Evolutionary conservation across 2,888 invertebrate genomes (phyloP).

Genomic region (Leptopterna dolabrata): DNA sequence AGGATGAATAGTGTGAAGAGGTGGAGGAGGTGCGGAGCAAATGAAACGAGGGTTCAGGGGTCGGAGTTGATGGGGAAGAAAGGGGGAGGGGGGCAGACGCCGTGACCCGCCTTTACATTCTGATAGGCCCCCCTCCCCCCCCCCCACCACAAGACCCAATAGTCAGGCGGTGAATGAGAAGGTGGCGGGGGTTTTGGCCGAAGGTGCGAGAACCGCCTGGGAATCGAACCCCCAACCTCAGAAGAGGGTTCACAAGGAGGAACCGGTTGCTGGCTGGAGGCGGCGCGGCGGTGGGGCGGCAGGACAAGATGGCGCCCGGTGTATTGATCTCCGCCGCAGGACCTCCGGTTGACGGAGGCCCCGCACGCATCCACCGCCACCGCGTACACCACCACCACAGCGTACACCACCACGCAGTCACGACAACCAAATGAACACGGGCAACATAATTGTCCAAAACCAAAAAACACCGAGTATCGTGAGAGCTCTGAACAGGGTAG

Average conservation of each 20-base stretch:
- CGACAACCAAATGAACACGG: background rate
- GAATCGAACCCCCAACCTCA: background rate
- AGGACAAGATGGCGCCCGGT: slow-evolving; percentile 52
- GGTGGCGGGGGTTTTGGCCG: background rate
- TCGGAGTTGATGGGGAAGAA: background rate
- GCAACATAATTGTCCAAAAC: background rate
- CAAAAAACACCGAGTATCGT: background rate
- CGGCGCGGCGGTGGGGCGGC: background rate
- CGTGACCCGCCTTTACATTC: background rate
- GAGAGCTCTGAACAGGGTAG: background rate
- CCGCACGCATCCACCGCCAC: slow-evolving; percentile 23
- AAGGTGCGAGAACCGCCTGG: background rate
- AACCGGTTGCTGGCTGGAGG: slow-evolving; percentile 22
- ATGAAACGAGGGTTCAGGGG: background rate
- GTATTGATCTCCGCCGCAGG: slow-evolving; percentile 65
- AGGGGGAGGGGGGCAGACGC: slow-evolving; percentile 19
- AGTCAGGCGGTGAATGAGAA: background rate
- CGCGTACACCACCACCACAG: background rate
- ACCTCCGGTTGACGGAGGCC: slow-evolving; percentile 57
- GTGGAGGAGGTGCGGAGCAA: no score
- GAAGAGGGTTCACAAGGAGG: background rate
- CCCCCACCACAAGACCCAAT: background rate
- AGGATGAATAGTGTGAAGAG: no score
- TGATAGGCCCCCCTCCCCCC: background rate
- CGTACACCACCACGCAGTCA: background rate